These are phyloP conservation scores for Gibbula magus DNA, from an alignment of 2,888 invertebrate species.

Conservation along the genomic window DNA sequence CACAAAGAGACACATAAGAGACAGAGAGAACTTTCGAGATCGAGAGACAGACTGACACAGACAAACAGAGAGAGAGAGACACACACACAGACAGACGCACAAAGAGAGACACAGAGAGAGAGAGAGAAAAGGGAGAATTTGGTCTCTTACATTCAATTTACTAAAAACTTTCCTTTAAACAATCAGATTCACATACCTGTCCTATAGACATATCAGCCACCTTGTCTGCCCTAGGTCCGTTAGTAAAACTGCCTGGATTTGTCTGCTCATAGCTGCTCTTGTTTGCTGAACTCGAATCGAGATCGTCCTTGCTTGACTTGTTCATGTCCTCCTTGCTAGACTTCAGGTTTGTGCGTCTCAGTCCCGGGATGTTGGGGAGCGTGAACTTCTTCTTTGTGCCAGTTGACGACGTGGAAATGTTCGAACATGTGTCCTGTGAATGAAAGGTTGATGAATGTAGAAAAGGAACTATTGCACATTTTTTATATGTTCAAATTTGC, in stretches of 20 bases:
- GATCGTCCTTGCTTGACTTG: background rate
- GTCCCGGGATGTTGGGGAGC: background rate
- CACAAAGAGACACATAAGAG: background rate
- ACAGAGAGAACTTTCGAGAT: no score
- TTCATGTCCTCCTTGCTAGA: constrained; percentile 9
- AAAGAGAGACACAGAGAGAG: background rate
- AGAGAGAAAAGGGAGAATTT: no score
- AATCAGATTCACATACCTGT: background rate
- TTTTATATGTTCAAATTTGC: no score
- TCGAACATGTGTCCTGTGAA: constrained; percentile 26
- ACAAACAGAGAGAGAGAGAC: background rate
- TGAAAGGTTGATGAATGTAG: background rate
- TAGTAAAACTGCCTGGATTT: background rate
- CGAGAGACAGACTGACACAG: background rate
- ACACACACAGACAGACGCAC: background rate
- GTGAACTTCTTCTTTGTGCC: constrained; percentile 25
- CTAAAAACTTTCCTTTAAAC: background rate
- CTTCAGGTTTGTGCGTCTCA: background rate
- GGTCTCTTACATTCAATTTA: background rate
- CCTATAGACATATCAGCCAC: background rate
- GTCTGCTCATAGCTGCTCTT: constrained; percentile 31
- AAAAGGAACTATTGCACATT: no score
- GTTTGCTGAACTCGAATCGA: background rate
- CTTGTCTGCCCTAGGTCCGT: constrained; percentile 28
- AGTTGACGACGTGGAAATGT: constrained; percentile 30